These are phyloP conservation scores for Anadara kagoshimensis DNA, from an alignment of 1,140 invertebrate genomes.

Conservation along the genomic window DNA sequence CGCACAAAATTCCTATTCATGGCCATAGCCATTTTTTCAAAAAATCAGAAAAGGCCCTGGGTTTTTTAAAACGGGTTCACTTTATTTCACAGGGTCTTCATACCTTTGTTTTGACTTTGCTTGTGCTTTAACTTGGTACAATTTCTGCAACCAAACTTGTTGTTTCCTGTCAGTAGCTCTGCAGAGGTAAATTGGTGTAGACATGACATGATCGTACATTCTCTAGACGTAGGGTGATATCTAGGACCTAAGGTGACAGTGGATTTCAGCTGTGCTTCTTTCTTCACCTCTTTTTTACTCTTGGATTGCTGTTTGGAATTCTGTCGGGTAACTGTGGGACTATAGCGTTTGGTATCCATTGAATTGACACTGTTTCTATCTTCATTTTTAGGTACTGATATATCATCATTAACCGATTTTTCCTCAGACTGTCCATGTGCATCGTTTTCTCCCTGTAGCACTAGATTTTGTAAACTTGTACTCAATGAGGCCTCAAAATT, in stretches of 20 bases:
- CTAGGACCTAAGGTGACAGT: conserved; percentile 71
- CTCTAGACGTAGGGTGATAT: conserved; percentile 84
- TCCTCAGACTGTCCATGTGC: too few relatives aligned
- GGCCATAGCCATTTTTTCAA: too few relatives aligned
- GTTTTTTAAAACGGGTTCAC: too few relatives aligned
- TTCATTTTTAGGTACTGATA: conserved; percentile 1
- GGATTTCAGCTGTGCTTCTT: conserved; percentile 58
- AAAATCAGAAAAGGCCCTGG: too few relatives aligned
- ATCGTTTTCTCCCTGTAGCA: too few relatives aligned
- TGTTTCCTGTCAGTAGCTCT: conserved; percentile 91
- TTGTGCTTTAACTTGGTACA: conserved; percentile 81
- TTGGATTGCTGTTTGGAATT: conserved; percentile 34
- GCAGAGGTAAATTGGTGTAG: conserved; percentile 92
- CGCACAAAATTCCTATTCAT: too few relatives aligned
- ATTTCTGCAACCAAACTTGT: conserved; percentile 93
- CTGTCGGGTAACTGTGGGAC: conserved; percentile 1
- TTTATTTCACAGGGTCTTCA: background rate
- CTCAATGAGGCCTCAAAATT: too few relatives aligned
- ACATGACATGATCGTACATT: conserved; percentile 86
- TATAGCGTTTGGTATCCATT: background rate
- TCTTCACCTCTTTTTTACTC: conserved; percentile 59
- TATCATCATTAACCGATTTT: background rate
- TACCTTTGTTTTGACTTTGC: conserved; percentile 54
- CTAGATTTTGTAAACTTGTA: too few relatives aligned
- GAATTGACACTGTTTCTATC: background rate